These are phyloP conservation scores for Esox lucius DNA, from an alignment of 2,797 vertebrate genomes.

Conservation along the genomic window DNA sequence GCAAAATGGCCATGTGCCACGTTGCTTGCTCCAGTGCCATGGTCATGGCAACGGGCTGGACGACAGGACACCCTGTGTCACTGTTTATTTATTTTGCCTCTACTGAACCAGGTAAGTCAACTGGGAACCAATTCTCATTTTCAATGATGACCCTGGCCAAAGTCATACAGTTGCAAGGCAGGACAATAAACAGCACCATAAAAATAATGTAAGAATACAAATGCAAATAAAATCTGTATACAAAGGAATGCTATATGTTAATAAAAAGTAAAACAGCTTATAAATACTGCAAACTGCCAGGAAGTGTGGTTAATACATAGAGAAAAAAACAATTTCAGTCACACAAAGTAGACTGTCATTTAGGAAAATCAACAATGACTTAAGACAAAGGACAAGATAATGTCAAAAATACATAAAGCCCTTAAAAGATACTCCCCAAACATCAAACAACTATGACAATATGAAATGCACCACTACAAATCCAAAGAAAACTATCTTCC, in stretches of 20 bases:
- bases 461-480: background rate
- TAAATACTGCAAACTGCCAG: no score
- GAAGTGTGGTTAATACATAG: background rate
- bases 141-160: no score
- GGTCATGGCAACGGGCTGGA: constrained; percentile 65
- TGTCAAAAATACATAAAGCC: background rate
- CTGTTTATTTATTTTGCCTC: no score
- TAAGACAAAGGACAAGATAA: background rate
- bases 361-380: background rate
- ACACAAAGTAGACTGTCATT: constrained; percentile 6
- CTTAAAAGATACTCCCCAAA: background rate
- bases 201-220: no score
- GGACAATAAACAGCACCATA: no score
- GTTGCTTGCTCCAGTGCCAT: constrained; percentile 35
- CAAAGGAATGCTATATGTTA: no score
- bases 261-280: no score
- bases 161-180: no score
- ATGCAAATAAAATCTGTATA: no score
- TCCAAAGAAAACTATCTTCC: background rate
- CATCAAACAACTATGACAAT: background rate
- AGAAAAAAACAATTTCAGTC: background rate
- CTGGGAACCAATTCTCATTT: no score
- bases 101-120: no score
- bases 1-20: constrained; percentile 44
- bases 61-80: constrained; percentile 3